Evolutionary conservation across 2,797 vertebrate genomes (phyloP).

Genomic region (Squalus acanthias): DNA sequence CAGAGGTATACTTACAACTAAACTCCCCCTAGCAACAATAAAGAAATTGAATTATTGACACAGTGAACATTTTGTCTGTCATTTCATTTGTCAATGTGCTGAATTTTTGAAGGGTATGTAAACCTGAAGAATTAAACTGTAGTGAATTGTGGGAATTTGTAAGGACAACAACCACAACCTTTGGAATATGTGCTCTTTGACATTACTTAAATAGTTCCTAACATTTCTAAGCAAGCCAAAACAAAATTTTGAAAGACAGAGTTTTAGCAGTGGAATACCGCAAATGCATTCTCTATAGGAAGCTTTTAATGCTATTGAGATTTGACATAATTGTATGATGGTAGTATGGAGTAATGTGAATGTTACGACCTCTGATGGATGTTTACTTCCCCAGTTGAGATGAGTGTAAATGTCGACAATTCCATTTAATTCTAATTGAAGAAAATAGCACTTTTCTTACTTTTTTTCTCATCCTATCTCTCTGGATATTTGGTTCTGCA

Average conservation of each 20-base stretch:
- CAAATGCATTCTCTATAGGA: not conserved
- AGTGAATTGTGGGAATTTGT: slow-evolving; percentile 44
- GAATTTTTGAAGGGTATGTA: not conserved
- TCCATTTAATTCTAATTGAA: not conserved
- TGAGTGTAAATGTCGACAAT: not conserved
- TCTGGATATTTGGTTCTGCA: not conserved
- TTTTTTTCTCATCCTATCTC: not conserved
- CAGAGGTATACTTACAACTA: slow-evolving; percentile 69
- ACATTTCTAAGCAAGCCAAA: not conserved
- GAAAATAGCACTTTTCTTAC: not conserved
- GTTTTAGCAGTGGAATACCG: not conserved
- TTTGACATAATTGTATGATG: not conserved
- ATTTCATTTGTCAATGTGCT: slow-evolving; percentile 45
- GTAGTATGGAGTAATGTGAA: not conserved
- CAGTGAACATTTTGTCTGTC: slow-evolving; percentile 74
- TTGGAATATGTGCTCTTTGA: not conserved
- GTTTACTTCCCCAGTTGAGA: not conserved
- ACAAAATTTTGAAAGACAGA: not conserved
- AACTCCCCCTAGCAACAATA: slow-evolving; percentile 83
- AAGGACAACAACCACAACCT: not conserved
- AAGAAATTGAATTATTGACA: slow-evolving; percentile 84
- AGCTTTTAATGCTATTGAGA: not conserved
- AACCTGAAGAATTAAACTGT: not conserved
- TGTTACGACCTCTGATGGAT: not conserved
- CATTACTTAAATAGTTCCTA: not conserved